These are phyloP conservation scores for Pachliopta kotzebuea DNA, from an alignment of 2,888 invertebrate species.

Conservation along the genomic window DNA sequence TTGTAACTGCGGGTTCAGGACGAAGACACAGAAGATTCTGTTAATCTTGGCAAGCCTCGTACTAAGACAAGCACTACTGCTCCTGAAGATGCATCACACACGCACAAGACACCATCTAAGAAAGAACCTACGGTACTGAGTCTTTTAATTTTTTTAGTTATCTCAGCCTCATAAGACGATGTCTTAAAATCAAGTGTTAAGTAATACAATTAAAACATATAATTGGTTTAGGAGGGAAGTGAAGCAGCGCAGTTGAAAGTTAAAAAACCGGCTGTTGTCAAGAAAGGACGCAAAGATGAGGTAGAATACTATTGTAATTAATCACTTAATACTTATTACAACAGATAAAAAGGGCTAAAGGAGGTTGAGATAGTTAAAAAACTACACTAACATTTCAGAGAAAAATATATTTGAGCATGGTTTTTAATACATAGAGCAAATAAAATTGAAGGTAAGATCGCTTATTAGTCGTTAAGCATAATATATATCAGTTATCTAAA, in stretches of 20 bases:
- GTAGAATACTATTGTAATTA: constrained; percentile 46
- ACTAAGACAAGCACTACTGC: constrained; percentile 75
- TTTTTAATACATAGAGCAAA: constrained; percentile 48
- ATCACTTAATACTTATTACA: neutral
- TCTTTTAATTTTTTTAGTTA: constrained; percentile 48
- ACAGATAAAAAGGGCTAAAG: neutral
- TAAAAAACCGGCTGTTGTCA: constrained; percentile 72
- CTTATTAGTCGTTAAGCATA: constrained; percentile 14
- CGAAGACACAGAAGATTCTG: constrained; percentile 75
- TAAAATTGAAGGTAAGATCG: constrained; percentile 72
- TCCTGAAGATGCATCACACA: constrained; percentile 74
- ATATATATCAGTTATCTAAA: neutral
- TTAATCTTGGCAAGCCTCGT: constrained; percentile 71
- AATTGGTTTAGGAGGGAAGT: constrained; percentile 62
- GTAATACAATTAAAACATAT: neutral
- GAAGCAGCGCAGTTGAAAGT: constrained; percentile 72
- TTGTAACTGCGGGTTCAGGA: constrained; percentile 57
- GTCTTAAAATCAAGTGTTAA: neutral
- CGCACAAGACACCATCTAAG: constrained; percentile 75
- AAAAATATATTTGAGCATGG: constrained; percentile 43
- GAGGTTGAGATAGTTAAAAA: constrained; percentile 63
- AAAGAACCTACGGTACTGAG: constrained; percentile 71
- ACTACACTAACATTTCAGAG: constrained; percentile 38
- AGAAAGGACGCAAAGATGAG: constrained; percentile 66
- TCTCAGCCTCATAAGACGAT: constrained; percentile 46